Conservation (phyloP, 2,888 invertebrate species). For the Psylliodes chrysocephalus region DNA sequence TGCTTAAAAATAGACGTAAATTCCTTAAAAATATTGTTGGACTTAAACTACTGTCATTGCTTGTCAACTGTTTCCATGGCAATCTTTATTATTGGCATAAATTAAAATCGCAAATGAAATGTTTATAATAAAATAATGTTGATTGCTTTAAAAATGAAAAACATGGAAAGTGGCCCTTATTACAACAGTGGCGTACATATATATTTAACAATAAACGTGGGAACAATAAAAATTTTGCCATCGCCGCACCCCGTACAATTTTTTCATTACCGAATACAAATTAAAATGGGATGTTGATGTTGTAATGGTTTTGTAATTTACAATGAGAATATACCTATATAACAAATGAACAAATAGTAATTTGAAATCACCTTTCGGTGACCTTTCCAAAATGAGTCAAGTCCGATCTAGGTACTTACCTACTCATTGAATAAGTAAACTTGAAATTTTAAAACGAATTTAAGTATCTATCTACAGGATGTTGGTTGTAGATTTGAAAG, state of each 20-base stretch:
- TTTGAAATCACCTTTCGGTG: conserved; percentile 12
- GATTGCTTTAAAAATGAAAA: background rate
- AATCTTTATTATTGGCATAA: background rate
- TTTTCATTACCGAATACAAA: conserved; percentile 5
- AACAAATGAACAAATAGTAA: conserved; percentile 1
- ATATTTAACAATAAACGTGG: background rate
- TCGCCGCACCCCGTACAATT: conserved; percentile 13
- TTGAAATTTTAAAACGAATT: too few species aligned
- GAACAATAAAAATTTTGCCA: conserved; percentile 7
- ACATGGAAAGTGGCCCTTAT: background rate
- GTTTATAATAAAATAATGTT: background rate
- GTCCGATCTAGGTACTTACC: too few species aligned
- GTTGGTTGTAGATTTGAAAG: background rate
- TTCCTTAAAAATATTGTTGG: background rate
- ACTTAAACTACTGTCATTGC: background rate
- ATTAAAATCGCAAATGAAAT: too few species aligned
- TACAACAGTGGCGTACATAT: background rate
- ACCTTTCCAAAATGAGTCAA: conserved; percentile 6
- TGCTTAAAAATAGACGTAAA: background rate
- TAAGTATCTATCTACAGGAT: background rate
- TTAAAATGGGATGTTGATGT: conserved; percentile 19
- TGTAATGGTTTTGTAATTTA: conserved; percentile 16
- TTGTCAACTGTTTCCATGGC: conserved; percentile 5
- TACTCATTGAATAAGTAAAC: background rate
- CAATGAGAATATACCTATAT: conserved; percentile 10